Conservation (phyloP, 2,888 invertebrate genomes). For the Leucozona laternaria region DNA sequence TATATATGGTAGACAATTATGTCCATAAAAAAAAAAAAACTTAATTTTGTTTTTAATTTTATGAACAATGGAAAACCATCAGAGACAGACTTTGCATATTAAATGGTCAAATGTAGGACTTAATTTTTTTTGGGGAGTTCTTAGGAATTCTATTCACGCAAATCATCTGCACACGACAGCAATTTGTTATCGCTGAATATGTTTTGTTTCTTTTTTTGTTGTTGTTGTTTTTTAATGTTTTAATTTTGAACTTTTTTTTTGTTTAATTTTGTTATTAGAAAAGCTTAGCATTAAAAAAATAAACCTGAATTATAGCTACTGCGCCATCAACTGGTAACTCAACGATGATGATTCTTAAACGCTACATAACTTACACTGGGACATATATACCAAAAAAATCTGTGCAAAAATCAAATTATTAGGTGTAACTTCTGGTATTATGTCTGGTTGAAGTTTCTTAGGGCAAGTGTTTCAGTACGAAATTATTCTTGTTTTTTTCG, state of each 20-base stretch:
- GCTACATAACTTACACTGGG: too few relatives aligned
- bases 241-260: neutral
- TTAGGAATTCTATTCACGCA: slow-evolving; percentile 60
- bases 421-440: neutral
- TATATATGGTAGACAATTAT: slow-evolving; percentile 14
- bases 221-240: slow-evolving; percentile 7
- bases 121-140: slow-evolving; percentile 15
- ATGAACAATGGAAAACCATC: slow-evolving; percentile 54
- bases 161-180: slow-evolving; percentile 55
- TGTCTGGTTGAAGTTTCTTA: too few relatives aligned
- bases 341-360: neutral
- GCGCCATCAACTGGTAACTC: neutral
- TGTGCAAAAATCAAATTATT: too few relatives aligned
- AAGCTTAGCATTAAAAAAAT: slow-evolving; percentile 14
- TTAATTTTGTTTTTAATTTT: slow-evolving; percentile 42
- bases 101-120: slow-evolving; percentile 60
- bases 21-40: slow-evolving; percentile 23
- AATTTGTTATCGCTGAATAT: slow-evolving; percentile 24
- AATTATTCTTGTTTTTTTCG: too few relatives aligned
- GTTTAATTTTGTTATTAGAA: slow-evolving; percentile 24
- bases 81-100: slow-evolving; percentile 54
- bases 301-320: neutral
- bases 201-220: neutral
- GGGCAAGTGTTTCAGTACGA: too few relatives aligned
- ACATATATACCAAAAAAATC: too few relatives aligned